These are phyloP conservation scores for Catharus minimus DNA, from an alignment of 2,113 vertebrate genomes.

Conservation along the genomic window DNA sequence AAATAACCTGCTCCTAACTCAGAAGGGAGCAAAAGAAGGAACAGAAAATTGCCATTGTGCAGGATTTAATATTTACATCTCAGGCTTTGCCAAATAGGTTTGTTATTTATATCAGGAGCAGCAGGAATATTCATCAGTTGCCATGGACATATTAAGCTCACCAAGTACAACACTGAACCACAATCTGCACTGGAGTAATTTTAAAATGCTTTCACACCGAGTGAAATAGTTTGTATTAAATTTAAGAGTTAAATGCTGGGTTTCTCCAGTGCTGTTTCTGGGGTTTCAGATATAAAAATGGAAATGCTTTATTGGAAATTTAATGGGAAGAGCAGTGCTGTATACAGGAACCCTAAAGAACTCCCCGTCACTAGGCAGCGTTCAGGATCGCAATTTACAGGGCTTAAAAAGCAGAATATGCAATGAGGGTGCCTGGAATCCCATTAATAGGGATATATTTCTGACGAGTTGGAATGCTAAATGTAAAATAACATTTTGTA, in stretches of 20 bases:
- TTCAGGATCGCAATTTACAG: neutral
- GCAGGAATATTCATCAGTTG: constrained; percentile 59
- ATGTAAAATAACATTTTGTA: neutral
- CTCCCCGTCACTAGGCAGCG: neutral
- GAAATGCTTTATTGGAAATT: constrained; percentile 45
- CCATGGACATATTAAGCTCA: constrained; percentile 52
- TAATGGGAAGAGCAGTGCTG: constrained; percentile 30
- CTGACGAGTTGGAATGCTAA: neutral
- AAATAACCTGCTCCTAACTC: neutral
- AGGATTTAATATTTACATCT: constrained; percentile 43
- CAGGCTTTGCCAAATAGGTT: constrained; percentile 33
- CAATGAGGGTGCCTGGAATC: neutral
- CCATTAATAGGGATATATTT: neutral
- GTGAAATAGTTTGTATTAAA: constrained; percentile 36
- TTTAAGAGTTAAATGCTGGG: constrained; percentile 33
- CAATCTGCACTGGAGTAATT: constrained; percentile 13
- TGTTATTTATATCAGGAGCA: constrained; percentile 58
- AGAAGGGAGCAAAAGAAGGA: neutral
- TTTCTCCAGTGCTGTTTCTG: constrained; percentile 11
- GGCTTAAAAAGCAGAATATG: constrained; percentile 16
- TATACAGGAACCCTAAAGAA: neutral
- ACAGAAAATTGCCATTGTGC: constrained; percentile 34
- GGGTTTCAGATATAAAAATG: constrained; percentile 39
- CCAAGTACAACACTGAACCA: constrained; percentile 21
- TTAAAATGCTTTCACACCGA: constrained; percentile 11